Evolutionary conservation across 2,888 invertebrate genomes (phyloP), one percentile per base, ranked within the genome.

Genomic region (Sipunculus nudus): DNA sequence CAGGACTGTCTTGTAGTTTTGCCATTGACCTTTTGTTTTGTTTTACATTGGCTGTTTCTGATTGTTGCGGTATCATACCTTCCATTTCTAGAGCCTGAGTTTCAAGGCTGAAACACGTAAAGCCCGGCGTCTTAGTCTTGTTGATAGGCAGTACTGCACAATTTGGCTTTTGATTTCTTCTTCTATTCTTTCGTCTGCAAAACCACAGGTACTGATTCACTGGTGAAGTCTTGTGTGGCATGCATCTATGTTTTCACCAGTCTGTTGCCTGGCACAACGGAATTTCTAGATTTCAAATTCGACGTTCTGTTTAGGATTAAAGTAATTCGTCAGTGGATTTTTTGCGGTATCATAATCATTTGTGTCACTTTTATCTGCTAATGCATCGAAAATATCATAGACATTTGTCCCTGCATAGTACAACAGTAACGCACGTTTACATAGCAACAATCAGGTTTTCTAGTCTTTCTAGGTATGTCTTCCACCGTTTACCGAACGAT

Each of bases 141-240:
- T 45, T 40, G 66, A 63, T 8, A 6, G 21, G 41, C 63, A 63
- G 4, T 55, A 53, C 45, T 61, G 61, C n/a, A 64, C 55, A 13
- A 67, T 47, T 21, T 61, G 58, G 25, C 38, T 53, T 31, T 60
- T 65, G 6, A 65, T 55, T 57, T 67, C 67, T n/a, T n/a, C n/a
- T n/a, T n/a, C n/a, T n/a, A n/a, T n/a, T 5, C 39, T 29, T 8
- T 43, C 45, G n/a, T 61, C 50, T 1, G 39, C 39, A 39, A 61
- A 60, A 3, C 48, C 49, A 47, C 60, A 60, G 2, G 38, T 48
- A 19, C n/a, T 10, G n/a, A 55, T 13, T 3, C 40, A 23, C n/a
- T 48, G 41, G 10, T 49, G 38, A 25, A 57, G 45, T 2, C 52
- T 21, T 35, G 50, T 41, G 31, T 52, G 26, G 10, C 10, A 35